A percentile compares a stretch with the other conserved stretches of the same genome.
Conservation (phyloP, 1,140 invertebrate species). For the Galleria mellonella region DNA sequence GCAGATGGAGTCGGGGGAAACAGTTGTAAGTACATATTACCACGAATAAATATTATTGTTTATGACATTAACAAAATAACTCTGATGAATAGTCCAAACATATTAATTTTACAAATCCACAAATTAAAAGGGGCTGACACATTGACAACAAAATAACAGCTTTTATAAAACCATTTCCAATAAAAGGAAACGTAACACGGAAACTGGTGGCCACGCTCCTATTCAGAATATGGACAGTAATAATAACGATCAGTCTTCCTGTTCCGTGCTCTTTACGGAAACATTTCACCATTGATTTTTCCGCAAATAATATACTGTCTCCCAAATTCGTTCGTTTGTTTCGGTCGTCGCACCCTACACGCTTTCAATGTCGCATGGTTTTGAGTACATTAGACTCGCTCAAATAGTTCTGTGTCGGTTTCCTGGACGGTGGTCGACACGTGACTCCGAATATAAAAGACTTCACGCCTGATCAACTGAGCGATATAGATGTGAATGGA, state of each 20-base stretch:
- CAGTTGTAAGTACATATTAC: too few relatives aligned
- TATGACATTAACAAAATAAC: too few relatives aligned
- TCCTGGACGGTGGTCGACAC: slow-evolving; percentile 60
- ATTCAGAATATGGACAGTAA: slow-evolving; percentile 46
- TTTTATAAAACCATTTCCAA: slow-evolving; percentile 52
- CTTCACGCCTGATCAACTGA: slow-evolving; percentile 61
- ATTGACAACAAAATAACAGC: slow-evolving; percentile 47
- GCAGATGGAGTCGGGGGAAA: too few relatives aligned
- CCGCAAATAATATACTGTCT: slow-evolving; percentile 60
- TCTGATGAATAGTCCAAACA: slow-evolving; percentile 1
- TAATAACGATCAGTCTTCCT: slow-evolving; percentile 63
- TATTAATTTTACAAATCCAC: slow-evolving; percentile 22
- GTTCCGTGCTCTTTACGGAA: slow-evolving; percentile 48
- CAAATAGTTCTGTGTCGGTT: slow-evolving; percentile 54
- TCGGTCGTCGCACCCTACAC: slow-evolving; percentile 12
- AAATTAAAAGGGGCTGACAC: slow-evolving; percentile 25
- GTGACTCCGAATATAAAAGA: slow-evolving; percentile 66
- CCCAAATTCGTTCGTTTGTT: slow-evolving; percentile 25
- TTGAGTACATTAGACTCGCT: slow-evolving; percentile 68
- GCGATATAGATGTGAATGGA: slow-evolving; percentile 58
- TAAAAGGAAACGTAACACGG: slow-evolving; percentile 37
- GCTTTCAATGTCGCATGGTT: slow-evolving; percentile 45
- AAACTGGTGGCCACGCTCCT: slow-evolving; percentile 36
- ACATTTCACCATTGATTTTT: slow-evolving; percentile 66
- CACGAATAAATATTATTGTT: too few relatives aligned